Base-by-base conservation (phyloP, 2,113 vertebrate genomes). In the Scophthalmus maximus region DNA sequence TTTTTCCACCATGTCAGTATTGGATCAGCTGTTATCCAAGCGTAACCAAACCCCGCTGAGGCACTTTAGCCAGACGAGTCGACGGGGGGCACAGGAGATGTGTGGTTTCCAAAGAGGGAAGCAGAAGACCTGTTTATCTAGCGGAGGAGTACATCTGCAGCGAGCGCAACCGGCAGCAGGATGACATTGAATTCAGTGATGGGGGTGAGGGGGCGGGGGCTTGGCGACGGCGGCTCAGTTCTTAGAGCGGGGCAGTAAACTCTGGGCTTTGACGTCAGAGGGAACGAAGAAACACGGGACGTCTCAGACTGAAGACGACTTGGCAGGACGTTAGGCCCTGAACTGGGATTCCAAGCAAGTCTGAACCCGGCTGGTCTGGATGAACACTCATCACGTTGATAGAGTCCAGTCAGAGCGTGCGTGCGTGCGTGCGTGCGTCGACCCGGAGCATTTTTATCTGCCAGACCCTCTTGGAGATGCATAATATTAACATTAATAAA, bases 271-370 rank as follows among this genome's bases (percentile, higher is more conserved):
- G 76, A 90, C 75, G 82, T 89, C 88, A 87, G 65, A 79, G 61
- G 40, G 42, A 67, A 83, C 70, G 40, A 66, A 76, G n/a, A 71
- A 88, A 75, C 69, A 81, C 8, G 2, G 34, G 36, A 52, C n/a
- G 4, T 69, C 81, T 89, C 58, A 23, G 50, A 55, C 53, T 70
- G 30, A 68, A 36, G 29, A 72, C 63, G 25, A 65, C 78, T 85
- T 85, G 75, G 78, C 76, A 76, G 73, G 68, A 86, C 80, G 38
- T 67, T 58, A 53, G 82, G 80, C 68, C 86, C 66, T 85, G 79
- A 88, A 83, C 87, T 62, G 51, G 47, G 82, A 88, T 86, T 83
- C 75, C 68, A 57, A 67, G 52, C 62, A 68, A 47, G 50, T 57
- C 78, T 69, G 61, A 76, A 42, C 20, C 56, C 17, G 30, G 14